Percentiles rank a stretch among this genome's conserved stretches.
Conservation (phyloP, 2,888 invertebrate genomes). For the Diloba caeruleocephala region DNA sequence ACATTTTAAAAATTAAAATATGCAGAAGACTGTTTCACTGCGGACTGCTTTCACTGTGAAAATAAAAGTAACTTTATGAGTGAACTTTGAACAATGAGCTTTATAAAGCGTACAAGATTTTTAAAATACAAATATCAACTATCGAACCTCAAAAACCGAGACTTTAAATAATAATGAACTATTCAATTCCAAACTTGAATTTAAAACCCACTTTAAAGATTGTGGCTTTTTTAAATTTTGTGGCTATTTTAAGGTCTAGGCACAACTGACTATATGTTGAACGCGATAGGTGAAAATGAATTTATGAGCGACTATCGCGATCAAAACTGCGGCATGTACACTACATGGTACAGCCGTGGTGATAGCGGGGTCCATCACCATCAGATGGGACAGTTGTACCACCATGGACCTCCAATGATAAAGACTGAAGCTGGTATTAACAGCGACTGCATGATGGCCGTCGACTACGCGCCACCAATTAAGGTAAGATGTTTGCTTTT, state of each 20-base stretch:
- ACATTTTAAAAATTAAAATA: conserved; percentile 38
- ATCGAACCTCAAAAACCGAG: conserved; percentile 4
- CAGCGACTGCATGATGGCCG: conserved; percentile 91
- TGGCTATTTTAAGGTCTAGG: not conserved
- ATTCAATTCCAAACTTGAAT: not conserved
- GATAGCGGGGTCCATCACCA: conserved; percentile 87
- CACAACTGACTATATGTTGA: conserved; percentile 53
- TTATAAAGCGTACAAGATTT: conserved; percentile 10
- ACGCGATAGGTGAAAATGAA: conserved; percentile 65
- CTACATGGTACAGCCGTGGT: conserved; percentile 88
- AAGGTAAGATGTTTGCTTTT: conserved; percentile 87
- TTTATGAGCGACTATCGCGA: conserved; percentile 85
- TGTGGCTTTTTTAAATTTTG: conserved; percentile 19
- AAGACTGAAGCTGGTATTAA: conserved; percentile 90
- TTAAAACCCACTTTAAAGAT: conserved; percentile 12
- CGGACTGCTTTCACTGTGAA: conserved; percentile 31
- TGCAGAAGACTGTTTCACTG: conserved; percentile 18
- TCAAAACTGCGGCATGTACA: conserved; percentile 84
- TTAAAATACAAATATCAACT: conserved; percentile 7
- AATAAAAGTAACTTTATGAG: conserved; percentile 28
- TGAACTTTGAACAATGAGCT: conserved; percentile 39
- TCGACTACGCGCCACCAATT: conserved; percentile 90
- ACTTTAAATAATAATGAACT: conserved; percentile 35
- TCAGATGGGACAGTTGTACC: conserved; percentile 87
- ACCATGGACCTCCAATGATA: conserved; percentile 89